Conservation (phyloP, 2,797 vertebrate species). For the Echeneis naucrates region DNA sequence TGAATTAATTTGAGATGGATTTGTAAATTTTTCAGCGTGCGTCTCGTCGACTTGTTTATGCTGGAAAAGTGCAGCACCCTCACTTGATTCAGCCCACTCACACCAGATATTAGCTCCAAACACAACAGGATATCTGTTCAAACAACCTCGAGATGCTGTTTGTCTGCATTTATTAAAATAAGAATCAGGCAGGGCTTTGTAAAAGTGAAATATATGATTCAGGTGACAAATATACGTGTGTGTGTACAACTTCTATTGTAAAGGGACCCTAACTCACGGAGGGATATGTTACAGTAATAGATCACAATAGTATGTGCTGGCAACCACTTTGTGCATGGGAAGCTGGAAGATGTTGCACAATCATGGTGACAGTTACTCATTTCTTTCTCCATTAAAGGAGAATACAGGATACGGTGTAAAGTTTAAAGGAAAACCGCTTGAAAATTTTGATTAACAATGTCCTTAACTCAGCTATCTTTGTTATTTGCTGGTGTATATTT, state of each 20-base stretch:
- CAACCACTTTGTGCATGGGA: constrained; percentile 34
- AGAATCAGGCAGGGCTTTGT: not conserved
- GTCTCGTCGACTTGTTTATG: constrained; percentile 37
- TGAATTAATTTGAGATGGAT: constrained; percentile 36
- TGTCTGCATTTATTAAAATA: constrained; percentile 47
- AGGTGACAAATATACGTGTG: constrained; percentile 36
- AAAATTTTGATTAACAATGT: constrained; percentile 38
- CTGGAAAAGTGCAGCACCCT: constrained; percentile 30
- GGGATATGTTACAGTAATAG: constrained; percentile 49
- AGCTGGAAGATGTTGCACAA: constrained; percentile 36
- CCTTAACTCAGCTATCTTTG: constrained; percentile 11
- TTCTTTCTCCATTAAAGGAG: constrained; percentile 42
- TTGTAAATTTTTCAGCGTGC: constrained; percentile 34
- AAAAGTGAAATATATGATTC: constrained; percentile 34
- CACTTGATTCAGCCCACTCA: constrained; percentile 27
- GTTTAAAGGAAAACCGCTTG: constrained; percentile 6
- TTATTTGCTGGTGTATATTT: constrained; percentile 43
- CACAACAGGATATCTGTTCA: constrained; percentile 22
- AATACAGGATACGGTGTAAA: constrained; percentile 42
- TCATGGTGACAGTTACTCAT: constrained; percentile 37
- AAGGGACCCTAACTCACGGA: constrained; percentile 43
- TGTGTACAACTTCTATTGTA: constrained; percentile 16
- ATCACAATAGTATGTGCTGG: constrained; percentile 48
- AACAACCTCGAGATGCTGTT: constrained; percentile 34
- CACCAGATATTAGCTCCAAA: constrained; percentile 31